Conservation (phyloP, 2,797 vertebrate genomes). For the Jordanella pulchra region DNA sequence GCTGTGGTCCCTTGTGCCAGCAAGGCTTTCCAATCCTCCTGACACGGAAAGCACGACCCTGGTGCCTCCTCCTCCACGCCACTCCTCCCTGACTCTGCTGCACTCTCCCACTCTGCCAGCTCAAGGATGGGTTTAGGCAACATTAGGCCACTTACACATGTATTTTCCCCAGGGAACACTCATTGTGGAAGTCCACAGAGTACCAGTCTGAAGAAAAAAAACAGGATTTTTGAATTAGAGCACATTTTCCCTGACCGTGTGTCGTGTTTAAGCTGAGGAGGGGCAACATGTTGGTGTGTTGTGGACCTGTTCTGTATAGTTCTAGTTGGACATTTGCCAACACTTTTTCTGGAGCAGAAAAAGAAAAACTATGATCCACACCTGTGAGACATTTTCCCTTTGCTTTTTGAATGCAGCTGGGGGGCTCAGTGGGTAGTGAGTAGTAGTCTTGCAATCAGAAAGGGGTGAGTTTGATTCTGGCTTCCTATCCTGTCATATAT, state of each 20-base stretch:
- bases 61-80: constrained; percentile 12
- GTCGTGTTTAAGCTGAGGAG: constrained; percentile 42
- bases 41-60: constrained; percentile 68
- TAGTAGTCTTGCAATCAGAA: background rate
- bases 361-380: background rate
- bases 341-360: background rate
- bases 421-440: background rate
- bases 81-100: constrained; percentile 1
- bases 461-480: background rate
- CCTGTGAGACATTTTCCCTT: background rate
- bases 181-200: constrained; percentile 56
- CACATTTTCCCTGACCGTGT: constrained; percentile 19
- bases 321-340: background rate
- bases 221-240: constrained; percentile 24
- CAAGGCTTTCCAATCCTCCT: constrained; percentile 66
- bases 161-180: constrained; percentile 65
- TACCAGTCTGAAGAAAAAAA: constrained; percentile 23
- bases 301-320: background rate
- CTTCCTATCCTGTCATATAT: background rate
- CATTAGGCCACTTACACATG: constrained; percentile 75
- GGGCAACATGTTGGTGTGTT: constrained; percentile 47
- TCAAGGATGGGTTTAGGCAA: constrained; percentile 59
- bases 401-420: background rate
- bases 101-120: constrained; percentile 25
- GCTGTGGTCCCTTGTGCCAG: constrained; percentile 62